These are phyloP conservation scores for Tribolium castaneum DNA, from an alignment of 1,140 invertebrate genomes.

Conservation along the genomic window DNA sequence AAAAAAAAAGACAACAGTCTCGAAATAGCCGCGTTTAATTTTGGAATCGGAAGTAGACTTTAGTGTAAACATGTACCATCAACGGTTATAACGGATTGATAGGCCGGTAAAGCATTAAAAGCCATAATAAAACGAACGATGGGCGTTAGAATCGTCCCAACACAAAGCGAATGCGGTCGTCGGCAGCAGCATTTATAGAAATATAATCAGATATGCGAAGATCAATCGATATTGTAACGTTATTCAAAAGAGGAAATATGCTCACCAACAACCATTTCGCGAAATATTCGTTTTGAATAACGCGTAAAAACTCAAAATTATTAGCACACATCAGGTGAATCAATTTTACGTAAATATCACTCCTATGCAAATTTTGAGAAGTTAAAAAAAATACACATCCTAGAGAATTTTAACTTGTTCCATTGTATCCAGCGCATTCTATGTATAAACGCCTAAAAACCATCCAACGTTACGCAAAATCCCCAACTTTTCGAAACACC, in stretches of 20 bases:
- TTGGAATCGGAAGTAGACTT: constrained; percentile 12
- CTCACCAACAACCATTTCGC: neutral
- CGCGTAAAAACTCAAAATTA: no score
- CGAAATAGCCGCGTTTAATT: neutral
- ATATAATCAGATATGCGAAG: constrained; percentile 9
- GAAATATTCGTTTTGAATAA: no score
- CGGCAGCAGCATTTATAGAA: constrained; percentile 15
- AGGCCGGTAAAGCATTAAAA: constrained; percentile 19
- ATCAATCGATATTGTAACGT: constrained; percentile 25
- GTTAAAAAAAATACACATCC: no score
- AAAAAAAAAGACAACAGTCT: neutral
- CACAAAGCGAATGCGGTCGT: neutral
- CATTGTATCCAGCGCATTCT: no score
- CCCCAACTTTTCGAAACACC: no score
- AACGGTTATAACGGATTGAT: neutral
- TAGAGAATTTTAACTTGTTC: no score
- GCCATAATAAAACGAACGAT: constrained; percentile 3
- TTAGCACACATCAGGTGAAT: no score
- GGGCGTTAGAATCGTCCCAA: neutral
- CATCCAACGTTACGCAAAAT: no score
- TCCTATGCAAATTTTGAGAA: no score
- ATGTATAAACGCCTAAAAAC: no score
- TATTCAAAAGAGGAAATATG: neutral
- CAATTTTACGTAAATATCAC: no score
- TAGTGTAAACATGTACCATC: constrained; percentile 10